A percentile compares a stretch with the other conserved stretches of the same genome.
Evolutionary conservation across 1,140 invertebrate species (phyloP).

Genomic region (Andricus grossulariae): DNA sequence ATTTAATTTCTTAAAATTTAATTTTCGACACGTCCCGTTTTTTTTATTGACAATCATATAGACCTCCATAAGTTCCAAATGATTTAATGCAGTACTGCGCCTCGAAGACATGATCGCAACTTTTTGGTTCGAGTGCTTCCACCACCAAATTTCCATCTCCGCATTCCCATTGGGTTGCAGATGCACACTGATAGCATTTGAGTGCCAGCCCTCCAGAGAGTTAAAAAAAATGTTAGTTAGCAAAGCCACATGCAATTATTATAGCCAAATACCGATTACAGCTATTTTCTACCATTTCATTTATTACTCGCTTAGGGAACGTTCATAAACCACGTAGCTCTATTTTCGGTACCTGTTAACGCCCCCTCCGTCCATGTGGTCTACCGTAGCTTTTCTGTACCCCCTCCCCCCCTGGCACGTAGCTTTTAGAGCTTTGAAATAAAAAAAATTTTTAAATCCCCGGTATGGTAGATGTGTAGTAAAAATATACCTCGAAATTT

Average conservation of each 20-base stretch:
- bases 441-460: too few relatives aligned
- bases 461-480: too few relatives aligned
- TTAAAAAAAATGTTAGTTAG: constrained; percentile 41
- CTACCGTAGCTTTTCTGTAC: too few relatives aligned
- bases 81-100: constrained; percentile 92
- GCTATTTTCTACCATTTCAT: too few relatives aligned
- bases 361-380: too few relatives aligned
- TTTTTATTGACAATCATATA: constrained; percentile 36
- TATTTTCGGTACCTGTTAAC: too few relatives aligned
- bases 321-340: too few relatives aligned
- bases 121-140: constrained; percentile 78
- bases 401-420: too few relatives aligned
- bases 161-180: constrained; percentile 84
- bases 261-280: not conserved
- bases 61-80: constrained; percentile 78
- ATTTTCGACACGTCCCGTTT: not conserved
- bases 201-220: constrained; percentile 76
- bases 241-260: constrained; percentile 32
- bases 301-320: too few relatives aligned
- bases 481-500: too few relatives aligned
- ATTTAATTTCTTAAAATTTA: too few relatives aligned
- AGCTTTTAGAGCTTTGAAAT: too few relatives aligned
- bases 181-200: constrained; percentile 90
- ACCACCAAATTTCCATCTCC: constrained; percentile 83
- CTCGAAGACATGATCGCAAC: constrained; percentile 86